phyloP scores from a whole-genome alignment of 1,140 invertebrate species.

The Drosophila repletoides region DNA sequence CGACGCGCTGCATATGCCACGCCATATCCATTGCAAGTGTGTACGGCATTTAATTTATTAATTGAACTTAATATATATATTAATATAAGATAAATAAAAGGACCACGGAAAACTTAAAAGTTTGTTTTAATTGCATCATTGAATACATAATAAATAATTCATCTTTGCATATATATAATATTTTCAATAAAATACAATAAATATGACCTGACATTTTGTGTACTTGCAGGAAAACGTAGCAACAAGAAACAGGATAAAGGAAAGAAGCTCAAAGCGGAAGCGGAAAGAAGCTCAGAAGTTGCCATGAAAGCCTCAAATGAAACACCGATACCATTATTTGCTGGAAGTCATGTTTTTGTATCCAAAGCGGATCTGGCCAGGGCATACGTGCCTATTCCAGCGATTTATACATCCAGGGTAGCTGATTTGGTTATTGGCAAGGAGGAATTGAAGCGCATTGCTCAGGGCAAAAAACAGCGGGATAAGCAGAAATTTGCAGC shows the following conservation, averaged over 20 bases:
- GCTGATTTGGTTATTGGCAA: slow-evolving; percentile 75
- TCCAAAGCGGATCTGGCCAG: slow-evolving; percentile 53
- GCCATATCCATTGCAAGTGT: slow-evolving; percentile 15
- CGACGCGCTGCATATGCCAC: slow-evolving; percentile 1
- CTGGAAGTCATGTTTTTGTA: slow-evolving; percentile 58
- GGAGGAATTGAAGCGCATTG: slow-evolving; percentile 46
- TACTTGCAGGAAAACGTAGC: slow-evolving; percentile 5
- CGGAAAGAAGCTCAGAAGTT: not conserved
- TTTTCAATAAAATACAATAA: too few relatives aligned
- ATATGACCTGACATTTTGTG: not conserved
- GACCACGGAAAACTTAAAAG: slow-evolving; percentile 2
- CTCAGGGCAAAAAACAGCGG: slow-evolving; percentile 16
- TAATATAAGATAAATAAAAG: slow-evolving; percentile 30
- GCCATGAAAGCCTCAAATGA: slow-evolving; percentile 7
- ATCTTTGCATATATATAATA: too few relatives aligned
- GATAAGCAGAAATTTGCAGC: slow-evolving; percentile 52
- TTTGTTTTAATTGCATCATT: slow-evolving; percentile 28
- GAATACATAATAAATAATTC: not conserved
- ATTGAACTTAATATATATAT: not conserved
- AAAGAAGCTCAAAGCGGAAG: not conserved
- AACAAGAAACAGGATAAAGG: not conserved
- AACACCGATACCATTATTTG: slow-evolving; percentile 54
- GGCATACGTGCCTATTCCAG: slow-evolving; percentile 52
- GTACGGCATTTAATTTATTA: slow-evolving; percentile 7
- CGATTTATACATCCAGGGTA: slow-evolving; percentile 68